phyloP scores from a whole-genome alignment of 2,888 invertebrate genomes.

The Aphodius granarius region DNA sequence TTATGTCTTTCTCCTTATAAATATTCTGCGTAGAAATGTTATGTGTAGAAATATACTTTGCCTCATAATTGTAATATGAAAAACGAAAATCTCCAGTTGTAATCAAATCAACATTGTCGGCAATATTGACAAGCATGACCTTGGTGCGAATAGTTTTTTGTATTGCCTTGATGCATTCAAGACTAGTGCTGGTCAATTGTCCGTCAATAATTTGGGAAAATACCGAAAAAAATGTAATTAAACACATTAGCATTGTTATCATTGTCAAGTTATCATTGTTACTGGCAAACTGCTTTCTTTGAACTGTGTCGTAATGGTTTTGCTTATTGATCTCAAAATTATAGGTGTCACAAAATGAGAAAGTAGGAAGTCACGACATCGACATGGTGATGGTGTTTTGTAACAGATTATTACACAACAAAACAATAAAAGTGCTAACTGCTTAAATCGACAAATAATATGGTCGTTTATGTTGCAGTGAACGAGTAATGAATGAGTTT shows the following conservation, averaged over 20 bases:
- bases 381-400: not conserved
- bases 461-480: too few species aligned
- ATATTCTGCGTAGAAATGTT: too few species aligned
- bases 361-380: not conserved
- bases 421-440: too few species aligned
- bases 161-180: not conserved
- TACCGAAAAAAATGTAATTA: not conserved
- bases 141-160: not conserved
- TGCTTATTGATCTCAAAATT: not conserved
- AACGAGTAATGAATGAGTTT: too few species aligned
- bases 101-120: not conserved
- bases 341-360: not conserved
- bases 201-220: not conserved
- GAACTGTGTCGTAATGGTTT: not conserved
- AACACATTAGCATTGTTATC: too few species aligned
- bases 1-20: too few species aligned
- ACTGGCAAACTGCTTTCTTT: not conserved
- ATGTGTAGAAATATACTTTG: not conserved
- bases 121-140: not conserved
- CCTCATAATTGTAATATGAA: not conserved
- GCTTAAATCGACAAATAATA: too few species aligned
- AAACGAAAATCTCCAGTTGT: not conserved
- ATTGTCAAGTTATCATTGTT: not conserved
- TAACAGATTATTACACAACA: too few species aligned
- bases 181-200: not conserved